Percentiles rank a stretch among this genome's conserved stretches.
phyloP scores from a whole-genome alignment of 2,797 vertebrate genomes.

The Galaxias olidus region DNA sequence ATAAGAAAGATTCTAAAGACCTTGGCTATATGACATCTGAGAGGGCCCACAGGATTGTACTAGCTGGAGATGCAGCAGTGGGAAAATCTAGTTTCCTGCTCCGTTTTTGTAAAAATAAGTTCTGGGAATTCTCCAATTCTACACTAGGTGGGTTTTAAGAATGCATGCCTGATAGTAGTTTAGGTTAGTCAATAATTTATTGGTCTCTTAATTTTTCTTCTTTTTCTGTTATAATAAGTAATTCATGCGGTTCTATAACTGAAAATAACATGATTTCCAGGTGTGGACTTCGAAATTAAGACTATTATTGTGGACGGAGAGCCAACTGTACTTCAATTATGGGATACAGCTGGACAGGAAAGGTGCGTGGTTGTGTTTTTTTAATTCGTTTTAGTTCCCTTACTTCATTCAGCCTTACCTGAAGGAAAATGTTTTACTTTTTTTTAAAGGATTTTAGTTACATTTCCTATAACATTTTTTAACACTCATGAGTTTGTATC shows the following conservation, averaged over 20 bases:
- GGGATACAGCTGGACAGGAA: conserved; percentile 96
- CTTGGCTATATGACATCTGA: conserved; percentile 76
- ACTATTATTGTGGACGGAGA: conserved; percentile 92
- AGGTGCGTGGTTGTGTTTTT: conserved; percentile 68
- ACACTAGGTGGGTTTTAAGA: conserved; percentile 83
- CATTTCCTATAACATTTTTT: background rate
- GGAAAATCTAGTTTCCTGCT: conserved; percentile 96
- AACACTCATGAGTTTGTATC: background rate
- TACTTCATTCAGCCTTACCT: background rate
- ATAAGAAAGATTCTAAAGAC: conserved; percentile 54
- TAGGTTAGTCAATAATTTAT: background rate
- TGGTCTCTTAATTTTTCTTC: background rate
- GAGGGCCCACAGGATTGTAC: conserved; percentile 90
- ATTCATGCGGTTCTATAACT: no score
- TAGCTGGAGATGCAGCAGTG: conserved; percentile 93
- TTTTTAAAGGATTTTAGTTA: background rate
- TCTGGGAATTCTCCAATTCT: conserved; percentile 83
- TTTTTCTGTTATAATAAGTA: background rate
- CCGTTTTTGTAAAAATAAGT: conserved; percentile 97
- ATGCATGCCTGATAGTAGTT: background rate
- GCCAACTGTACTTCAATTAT: conserved; percentile 85
- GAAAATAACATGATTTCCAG: conserved; percentile 60
- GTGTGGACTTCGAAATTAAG: conserved; percentile 98
- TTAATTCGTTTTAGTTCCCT: background rate
- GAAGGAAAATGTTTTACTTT: background rate